Evolutionary conservation across 1,140 invertebrate genomes (phyloP), one percentile per base, ranked within the genome.

Genomic region (Tetraneura akinire): DNA sequence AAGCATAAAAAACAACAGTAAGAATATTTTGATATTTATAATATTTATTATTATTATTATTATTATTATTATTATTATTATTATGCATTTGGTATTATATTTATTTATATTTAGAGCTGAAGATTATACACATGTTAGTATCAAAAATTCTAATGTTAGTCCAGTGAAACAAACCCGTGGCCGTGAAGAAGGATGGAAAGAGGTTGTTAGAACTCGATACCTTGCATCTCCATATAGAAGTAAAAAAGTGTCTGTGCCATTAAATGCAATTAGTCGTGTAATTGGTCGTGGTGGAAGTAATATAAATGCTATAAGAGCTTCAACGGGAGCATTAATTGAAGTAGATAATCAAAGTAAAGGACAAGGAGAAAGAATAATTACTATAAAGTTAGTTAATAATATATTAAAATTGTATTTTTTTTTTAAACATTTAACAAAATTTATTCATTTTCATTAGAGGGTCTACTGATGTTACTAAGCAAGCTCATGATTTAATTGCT

Each of bases 331-430:
- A 6, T 95, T 98, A 85, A 98, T 98, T 84, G 97, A 99, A 87
- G 95, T 99, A 2, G 97, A 99, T 85, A 98, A 98, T 85, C 95
- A 97, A 87, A 92, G 91, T 84, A 97, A 97, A 88, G 94, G 93
- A 14, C 94, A 96, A 86, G 94, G 93, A 42, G 97, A 98, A 86
- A 88, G 96, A 84, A 93, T 93, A 83, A 96, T 98, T 81, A 97
- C 96, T 16, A 97, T 98, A 83, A 97, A 96, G 92, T 94, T 85
- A 88, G 89, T 87, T 74, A 16, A 4, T 66, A 21, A 6, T 32
- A 32, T 32, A 2, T 16, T 53, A 37, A 37, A 37, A 6, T 6
- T 21, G 13, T 66, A n/a, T 49, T 11, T 2, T 16, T n/a, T n/a
- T 37, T n/a, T 11, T 37, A 0, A 26, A 49, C 3, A 49, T 68